Evolutionary conservation across 2,888 invertebrate species (phyloP).

Genomic region (Caprella mutica): DNA sequence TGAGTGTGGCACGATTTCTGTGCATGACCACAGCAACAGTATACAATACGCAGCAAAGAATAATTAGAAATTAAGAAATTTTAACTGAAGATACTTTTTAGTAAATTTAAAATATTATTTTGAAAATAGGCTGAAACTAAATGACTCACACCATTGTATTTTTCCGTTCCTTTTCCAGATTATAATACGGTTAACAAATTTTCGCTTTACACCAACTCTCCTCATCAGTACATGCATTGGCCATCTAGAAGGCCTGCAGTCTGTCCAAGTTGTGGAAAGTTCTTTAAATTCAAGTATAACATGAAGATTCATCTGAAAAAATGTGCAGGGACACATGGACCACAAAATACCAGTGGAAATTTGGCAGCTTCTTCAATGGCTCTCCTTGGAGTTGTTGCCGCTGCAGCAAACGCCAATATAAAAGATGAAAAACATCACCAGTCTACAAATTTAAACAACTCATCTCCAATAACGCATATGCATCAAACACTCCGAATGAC

Average conservation of each 20-base stretch:
- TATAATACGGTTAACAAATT: conserved; percentile 35
- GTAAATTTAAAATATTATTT: too few species aligned
- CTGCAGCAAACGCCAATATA: not conserved
- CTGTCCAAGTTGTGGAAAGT: conserved; percentile 34
- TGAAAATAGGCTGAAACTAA: too few species aligned
- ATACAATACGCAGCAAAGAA: too few species aligned
- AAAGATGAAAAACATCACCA: too few species aligned
- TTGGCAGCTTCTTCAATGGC: conserved; percentile 6
- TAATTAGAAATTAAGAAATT: too few species aligned
- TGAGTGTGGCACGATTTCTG: too few species aligned
- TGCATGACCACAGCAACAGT: too few species aligned
- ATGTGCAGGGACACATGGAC: conserved; percentile 27
- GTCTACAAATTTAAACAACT: too few species aligned
- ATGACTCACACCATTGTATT: too few species aligned
- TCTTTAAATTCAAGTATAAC: conserved; percentile 35
- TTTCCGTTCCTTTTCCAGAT: conserved; percentile 35
- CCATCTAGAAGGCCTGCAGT: conserved; percentile 34
- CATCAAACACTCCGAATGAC: conserved; percentile 2
- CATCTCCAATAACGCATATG: too few species aligned
- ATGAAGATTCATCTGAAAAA: conserved; percentile 35
- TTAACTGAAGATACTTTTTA: too few species aligned
- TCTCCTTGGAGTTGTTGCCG: conserved; percentile 7
- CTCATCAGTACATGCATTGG: conserved; percentile 35
- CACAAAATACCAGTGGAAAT: not conserved
- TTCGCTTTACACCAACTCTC: conserved; percentile 34